Evolutionary conservation across 35 echinoderm and acorn worm genomes (phyloP).

Genomic region (Anneissia japonica): DNA sequence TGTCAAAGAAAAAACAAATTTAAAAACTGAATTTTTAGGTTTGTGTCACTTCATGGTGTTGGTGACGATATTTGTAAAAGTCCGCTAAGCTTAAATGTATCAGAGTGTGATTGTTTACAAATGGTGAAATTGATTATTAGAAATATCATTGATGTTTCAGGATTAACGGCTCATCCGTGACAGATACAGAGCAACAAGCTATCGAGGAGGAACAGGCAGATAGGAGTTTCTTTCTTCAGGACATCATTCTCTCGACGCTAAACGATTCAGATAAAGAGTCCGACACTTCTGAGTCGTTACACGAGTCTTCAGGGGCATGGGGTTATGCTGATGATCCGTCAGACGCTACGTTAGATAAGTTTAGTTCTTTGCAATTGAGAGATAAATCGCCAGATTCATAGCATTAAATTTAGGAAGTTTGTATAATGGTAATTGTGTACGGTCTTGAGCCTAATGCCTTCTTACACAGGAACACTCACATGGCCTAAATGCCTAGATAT

Average conservation of each 20-base stretch:
- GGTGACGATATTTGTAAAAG: too few relatives aligned
- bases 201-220: constrained; percentile 88
- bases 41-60: too few relatives aligned
- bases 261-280: constrained; percentile 82
- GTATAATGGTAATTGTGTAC: neutral
- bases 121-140: too few relatives aligned
- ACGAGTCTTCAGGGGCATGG: constrained; percentile 11
- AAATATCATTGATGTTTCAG: constrained; percentile 36
- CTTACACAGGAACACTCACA: too few relatives aligned
- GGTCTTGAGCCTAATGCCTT: too few relatives aligned
- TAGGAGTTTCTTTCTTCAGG: constrained; percentile 98
- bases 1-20: too few relatives aligned
- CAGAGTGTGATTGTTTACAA: too few relatives aligned
- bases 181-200: constrained; percentile 80
- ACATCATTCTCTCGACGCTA: constrained; percentile 92
- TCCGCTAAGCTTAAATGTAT: too few relatives aligned
- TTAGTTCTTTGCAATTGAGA: constrained; percentile 95
- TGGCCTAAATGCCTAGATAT: too few relatives aligned
- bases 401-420: constrained; percentile 25
- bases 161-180: constrained; percentile 89
- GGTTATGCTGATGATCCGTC: constrained; percentile 40
- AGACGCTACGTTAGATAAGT: constrained; percentile 31
- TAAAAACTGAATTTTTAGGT: too few relatives aligned
- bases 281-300: constrained; percentile 41
- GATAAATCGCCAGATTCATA: constrained; percentile 81